Evolutionary conservation across 2,797 vertebrate genomes (phyloP), one percentile per base, ranked within the genome.

Genomic region (Rhadinocentrus ornatus): DNA sequence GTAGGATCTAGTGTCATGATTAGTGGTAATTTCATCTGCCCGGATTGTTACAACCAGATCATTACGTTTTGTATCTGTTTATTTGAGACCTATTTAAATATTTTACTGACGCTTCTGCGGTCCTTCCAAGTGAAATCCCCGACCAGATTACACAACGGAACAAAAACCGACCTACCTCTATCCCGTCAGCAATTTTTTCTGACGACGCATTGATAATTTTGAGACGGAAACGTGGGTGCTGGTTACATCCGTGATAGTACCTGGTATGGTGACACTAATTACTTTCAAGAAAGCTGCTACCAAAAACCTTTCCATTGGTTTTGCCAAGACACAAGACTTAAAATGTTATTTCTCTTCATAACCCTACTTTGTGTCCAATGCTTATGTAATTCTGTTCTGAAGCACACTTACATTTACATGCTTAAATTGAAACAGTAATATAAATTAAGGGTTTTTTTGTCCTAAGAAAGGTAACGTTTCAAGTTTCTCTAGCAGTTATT

Each of bases 171-270:
- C 8, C 57, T 44, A 75, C 6, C 22, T 41, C 53, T 53, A 62
- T 56, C 44, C 73, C 29, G 62, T 88, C 81, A 76, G 75, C 81
- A 59, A 29, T 3, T 58, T 71, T 22, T 71, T 55, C 24, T 24
- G 50, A 59, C 6, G 16, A 27, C 58, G 41, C 65, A 26, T 48
- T 41, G 34, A 67, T n/a, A 48, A 1, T 27, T 66, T 60, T 29
- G 3, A 39, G 69, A 69, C 71, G 80, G 84, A 88, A 80, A 77
- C 77, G 88, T 80, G 72, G 81, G 80, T 85, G 80, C 62, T 24
- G 41, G 48, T 50, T 65, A 26, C 55, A 72, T 71, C 26, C 0
- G 55, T 71, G n/a, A 70, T 71, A 53, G 70, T 65, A 62, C 66
- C 71, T 77, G 75, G 76, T 79, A 5, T 66, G 58, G 71, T 73